Percentiles rank a stretch among this genome's conserved stretches.
phyloP scores from a whole-genome alignment of 2,113 vertebrate species.

The Hyaena hyaena region DNA sequence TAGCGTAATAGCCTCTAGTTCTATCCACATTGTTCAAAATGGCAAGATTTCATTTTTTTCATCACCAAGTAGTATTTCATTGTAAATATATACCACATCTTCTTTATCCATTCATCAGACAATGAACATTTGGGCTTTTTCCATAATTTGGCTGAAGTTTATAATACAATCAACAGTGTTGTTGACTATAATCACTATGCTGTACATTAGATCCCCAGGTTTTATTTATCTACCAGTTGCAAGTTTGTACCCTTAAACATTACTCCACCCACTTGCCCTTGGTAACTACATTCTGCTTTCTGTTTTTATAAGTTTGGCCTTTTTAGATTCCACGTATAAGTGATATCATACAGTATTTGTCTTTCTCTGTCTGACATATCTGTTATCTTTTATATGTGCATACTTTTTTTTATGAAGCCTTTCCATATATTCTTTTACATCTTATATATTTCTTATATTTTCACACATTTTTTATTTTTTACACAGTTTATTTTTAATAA shows the following conservation, averaged over 20 bases:
- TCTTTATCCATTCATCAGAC: too few species aligned
- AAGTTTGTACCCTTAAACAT: background rate
- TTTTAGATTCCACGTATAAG: background rate
- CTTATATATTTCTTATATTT: background rate
- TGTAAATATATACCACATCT: too few species aligned
- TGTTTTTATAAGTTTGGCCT: background rate
- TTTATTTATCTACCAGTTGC: background rate
- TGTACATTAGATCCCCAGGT: background rate
- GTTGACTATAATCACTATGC: background rate
- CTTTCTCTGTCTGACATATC: background rate
- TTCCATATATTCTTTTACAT: background rate
- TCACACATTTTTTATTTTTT: too few species aligned
- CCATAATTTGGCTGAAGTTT: too few species aligned
- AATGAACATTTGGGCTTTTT: too few species aligned
- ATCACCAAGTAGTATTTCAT: too few species aligned
- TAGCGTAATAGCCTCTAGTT: too few species aligned
- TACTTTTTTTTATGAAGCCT: background rate
- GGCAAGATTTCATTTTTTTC: too few species aligned
- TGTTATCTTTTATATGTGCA: background rate
- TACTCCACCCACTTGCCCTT: background rate
- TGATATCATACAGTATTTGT: background rate
- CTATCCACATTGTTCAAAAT: too few species aligned
- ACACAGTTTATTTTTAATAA: background rate
- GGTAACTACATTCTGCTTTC: background rate
- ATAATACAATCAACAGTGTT: background rate